phyloP scores from a whole-genome alignment of 92 coral and sea anemone species.

The Zoanthus sansibaricus region DNA sequence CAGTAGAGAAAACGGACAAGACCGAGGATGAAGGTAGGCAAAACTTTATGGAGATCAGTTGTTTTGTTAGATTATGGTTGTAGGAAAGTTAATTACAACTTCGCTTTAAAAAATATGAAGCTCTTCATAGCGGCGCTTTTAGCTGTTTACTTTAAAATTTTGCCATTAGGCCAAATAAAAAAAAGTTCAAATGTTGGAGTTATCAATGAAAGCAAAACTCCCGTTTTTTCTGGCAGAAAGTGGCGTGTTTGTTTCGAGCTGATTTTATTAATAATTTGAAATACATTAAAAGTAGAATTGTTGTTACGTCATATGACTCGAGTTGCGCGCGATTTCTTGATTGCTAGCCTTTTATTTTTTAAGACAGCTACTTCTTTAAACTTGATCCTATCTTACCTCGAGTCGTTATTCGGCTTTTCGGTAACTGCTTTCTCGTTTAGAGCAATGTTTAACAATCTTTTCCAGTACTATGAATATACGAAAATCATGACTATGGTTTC shows the following conservation, averaged over 20 bases:
- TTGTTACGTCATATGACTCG: neutral
- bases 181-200: neutral
- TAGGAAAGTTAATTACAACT: neutral
- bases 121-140: neutral
- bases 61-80: neutral
- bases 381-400: too few species aligned
- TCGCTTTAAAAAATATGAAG: neutral
- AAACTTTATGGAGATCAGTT: neutral
- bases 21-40: slow-evolving; percentile 42
- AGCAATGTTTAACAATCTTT: too few species aligned
- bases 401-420: too few species aligned
- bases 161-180: too few species aligned
- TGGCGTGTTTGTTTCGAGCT: neutral
- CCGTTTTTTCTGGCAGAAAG: neutral
- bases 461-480: too few species aligned
- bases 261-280: neutral
- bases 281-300: neutral
- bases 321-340: too few species aligned
- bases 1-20: slow-evolving; percentile 12
- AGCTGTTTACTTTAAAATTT: neutral
- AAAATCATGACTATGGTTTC: too few species aligned
- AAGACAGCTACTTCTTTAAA: too few species aligned
- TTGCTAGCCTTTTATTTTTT: too few species aligned
- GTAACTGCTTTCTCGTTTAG: too few species aligned
- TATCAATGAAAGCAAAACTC: neutral